Evolutionary conservation across 2,888 invertebrate genomes (phyloP).

Genomic region (Exephanes ischioxanthus): DNA sequence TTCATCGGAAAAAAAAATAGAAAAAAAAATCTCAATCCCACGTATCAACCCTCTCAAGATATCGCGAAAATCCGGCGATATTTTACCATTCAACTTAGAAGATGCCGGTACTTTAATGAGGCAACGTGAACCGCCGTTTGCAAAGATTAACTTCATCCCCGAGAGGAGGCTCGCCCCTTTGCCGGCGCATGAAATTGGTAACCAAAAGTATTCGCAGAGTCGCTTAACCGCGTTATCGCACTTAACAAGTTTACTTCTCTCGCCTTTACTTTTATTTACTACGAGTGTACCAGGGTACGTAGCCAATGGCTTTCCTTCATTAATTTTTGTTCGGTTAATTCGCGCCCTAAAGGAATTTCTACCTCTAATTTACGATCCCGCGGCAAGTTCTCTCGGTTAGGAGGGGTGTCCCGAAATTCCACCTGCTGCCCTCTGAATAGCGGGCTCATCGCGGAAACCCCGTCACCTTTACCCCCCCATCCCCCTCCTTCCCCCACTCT

Average conservation of each 20-base stretch:
- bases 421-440: conserved; percentile 48
- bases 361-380: conserved; percentile 30
- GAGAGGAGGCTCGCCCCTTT: too few relatives aligned
- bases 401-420: conserved; percentile 38
- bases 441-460: conserved; percentile 17
- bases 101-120: too few relatives aligned
- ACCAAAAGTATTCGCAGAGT: not conserved
- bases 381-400: conserved; percentile 13
- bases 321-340: conserved; percentile 43
- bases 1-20: too few relatives aligned
- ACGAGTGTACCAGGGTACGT: not conserved
- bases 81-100: too few relatives aligned
- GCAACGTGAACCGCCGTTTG: not conserved
- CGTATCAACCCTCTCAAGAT: too few relatives aligned
- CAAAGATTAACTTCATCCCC: not conserved
- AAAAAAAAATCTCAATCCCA: too few relatives aligned
- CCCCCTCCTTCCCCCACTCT: not conserved
- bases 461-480: conserved; percentile 70
- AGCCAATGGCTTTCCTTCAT: conserved; percentile 5
- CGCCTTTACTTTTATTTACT: not conserved
- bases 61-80: too few relatives aligned
- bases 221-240: not conserved
- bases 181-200: not conserved
- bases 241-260: not conserved
- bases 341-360: not conserved